Evolutionary conservation across 1,140 invertebrate genomes (phyloP).

Genomic region (Monochamus saltuarius): DNA sequence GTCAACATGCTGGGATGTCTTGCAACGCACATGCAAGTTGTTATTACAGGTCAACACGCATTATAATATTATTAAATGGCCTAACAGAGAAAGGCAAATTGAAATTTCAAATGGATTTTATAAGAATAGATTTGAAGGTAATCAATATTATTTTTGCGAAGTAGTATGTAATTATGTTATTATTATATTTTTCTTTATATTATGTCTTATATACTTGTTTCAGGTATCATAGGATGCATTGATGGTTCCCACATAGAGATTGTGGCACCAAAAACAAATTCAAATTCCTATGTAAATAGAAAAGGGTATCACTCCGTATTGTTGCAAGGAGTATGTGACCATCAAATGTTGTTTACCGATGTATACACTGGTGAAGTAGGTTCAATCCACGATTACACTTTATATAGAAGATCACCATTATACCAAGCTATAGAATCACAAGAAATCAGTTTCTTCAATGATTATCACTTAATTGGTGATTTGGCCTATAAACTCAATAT

Average conservation of each 20-base stretch:
- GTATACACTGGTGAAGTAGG: not conserved
- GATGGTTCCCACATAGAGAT: slow-evolving; percentile 9
- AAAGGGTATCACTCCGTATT: slow-evolving; percentile 10
- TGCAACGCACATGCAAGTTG: too few species aligned
- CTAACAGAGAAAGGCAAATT: too few species aligned
- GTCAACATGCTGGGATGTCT: too few species aligned
- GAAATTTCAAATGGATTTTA: too few species aligned
- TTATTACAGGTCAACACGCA: too few species aligned
- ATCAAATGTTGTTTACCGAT: slow-evolving; percentile 3
- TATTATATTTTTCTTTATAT: too few species aligned
- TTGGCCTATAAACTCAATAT: slow-evolving; percentile 4
- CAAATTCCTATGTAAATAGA: slow-evolving; percentile 17
- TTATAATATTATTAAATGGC: too few species aligned
- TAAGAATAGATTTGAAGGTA: too few species aligned
- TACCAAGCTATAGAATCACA: not conserved
- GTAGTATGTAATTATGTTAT: too few species aligned
- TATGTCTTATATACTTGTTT: not conserved
- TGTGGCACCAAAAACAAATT: not conserved
- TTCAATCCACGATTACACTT: not conserved
- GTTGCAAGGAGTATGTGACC: slow-evolving; percentile 13
- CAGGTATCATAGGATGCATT: slow-evolving; percentile 7
- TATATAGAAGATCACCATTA: slow-evolving; percentile 1
- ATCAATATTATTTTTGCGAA: too few species aligned
- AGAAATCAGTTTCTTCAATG: not conserved
- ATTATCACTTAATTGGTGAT: slow-evolving; percentile 2